phyloP scores from a whole-genome alignment of 2,888 invertebrate species.

The Cosmia trapezina region DNA sequence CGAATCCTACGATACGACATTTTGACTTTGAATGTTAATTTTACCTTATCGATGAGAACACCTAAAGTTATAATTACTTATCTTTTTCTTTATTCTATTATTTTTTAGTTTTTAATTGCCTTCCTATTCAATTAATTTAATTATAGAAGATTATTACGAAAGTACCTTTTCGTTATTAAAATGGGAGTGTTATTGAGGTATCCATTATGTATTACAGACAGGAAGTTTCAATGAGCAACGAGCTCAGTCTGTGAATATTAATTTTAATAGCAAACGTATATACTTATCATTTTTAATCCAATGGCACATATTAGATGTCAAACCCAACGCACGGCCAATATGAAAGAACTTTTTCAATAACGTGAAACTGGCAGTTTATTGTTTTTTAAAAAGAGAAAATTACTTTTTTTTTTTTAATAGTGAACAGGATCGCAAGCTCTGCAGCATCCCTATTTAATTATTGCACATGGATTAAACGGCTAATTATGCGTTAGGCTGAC shows the following conservation, averaged over 20 bases:
- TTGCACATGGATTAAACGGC: conserved; percentile 23
- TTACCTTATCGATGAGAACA: conserved; percentile 1
- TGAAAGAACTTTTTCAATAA: conserved; percentile 53
- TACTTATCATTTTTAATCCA: conserved; percentile 26
- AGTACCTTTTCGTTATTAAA: conserved; percentile 31
- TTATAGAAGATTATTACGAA: conserved; percentile 23
- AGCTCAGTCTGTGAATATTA: conserved; percentile 50
- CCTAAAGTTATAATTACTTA: conserved; percentile 8
- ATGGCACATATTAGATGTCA: conserved; percentile 40
- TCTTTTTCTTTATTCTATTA: neutral
- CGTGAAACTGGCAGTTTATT: conserved; percentile 34
- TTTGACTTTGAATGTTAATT: conserved; percentile 39
- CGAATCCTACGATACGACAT: conserved; percentile 43
- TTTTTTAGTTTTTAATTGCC: conserved; percentile 18
- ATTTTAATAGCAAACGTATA: conserved; percentile 34
- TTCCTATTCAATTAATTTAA: conserved; percentile 24
- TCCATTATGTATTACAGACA: conserved; percentile 42
- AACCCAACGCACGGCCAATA: conserved; percentile 33
- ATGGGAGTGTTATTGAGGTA: conserved; percentile 35
- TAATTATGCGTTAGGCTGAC: conserved; percentile 51
- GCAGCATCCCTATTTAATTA: conserved; percentile 15
- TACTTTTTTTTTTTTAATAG: conserved; percentile 3
- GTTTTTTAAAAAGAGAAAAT: conserved; percentile 10
- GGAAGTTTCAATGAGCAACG: conserved; percentile 50
- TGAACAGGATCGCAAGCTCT: neutral